These are phyloP conservation scores for Mizuhopecten yessoensis DNA, from an alignment of 1,140 invertebrate genomes.

Conservation along the genomic window DNA sequence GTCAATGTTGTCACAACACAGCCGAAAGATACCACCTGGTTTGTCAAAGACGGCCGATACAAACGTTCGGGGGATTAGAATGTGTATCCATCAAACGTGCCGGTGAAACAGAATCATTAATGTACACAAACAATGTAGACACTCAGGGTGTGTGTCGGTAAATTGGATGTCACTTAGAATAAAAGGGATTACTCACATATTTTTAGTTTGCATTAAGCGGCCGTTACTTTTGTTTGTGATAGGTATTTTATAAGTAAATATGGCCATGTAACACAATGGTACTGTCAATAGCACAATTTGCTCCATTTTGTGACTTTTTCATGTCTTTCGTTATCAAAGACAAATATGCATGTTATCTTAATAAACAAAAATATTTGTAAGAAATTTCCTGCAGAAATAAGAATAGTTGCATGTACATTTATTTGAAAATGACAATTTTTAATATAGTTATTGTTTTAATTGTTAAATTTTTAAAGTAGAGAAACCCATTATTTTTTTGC, in stretches of 20 bases:
- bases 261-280: too few relatives aligned
- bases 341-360: too few relatives aligned
- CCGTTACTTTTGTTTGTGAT: neutral
- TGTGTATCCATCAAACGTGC: slow-evolving; percentile 9
- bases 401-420: too few relatives aligned
- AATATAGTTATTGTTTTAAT: too few relatives aligned
- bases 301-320: too few relatives aligned
- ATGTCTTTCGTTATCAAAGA: too few relatives aligned
- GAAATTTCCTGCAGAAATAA: too few relatives aligned
- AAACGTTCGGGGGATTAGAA: neutral
- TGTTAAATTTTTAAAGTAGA: too few relatives aligned
- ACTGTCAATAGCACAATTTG: too few relatives aligned
- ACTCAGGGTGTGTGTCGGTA: neutral
- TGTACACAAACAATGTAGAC: slow-evolving; percentile 38
- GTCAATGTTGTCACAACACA: neutral
- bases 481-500: too few relatives aligned
- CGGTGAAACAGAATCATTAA: neutral
- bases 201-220: neutral
- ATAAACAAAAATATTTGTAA: too few relatives aligned
- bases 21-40: slow-evolving; percentile 25
- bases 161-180: neutral
- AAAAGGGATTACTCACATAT: slow-evolving; percentile 11
- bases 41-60: neutral
- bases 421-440: too few relatives aligned
- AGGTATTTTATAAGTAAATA: neutral